Evolutionary conservation across 2,888 invertebrate genomes (phyloP), one percentile per base, ranked within the genome.

Genomic region (Listrodromus nycthemerus): DNA sequence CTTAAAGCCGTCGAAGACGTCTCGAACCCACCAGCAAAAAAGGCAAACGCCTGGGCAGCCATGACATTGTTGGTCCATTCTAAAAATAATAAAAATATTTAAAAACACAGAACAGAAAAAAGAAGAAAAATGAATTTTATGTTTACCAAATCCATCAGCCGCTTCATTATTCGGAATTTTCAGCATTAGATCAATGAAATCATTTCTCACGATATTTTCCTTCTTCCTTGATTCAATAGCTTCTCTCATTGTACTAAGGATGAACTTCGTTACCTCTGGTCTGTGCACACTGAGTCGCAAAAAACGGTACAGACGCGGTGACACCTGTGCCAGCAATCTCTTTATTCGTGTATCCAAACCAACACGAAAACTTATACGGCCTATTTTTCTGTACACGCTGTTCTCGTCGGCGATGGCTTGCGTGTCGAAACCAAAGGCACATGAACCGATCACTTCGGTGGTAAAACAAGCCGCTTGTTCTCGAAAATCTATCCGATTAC

Each of bases 21-120:
- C 86, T 94, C 94, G 84, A 93, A 94, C 7, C 94, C 94, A 41
- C 93, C 94, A n/a, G 91, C 63, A 79, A 94, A 93, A 87, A 94
- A 94, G 7, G 94, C 90, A 19, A 93, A 92, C 2, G 93, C 92
- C 55, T 94, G 93, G 0, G 94, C 93, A 1, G 92, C 89, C 21
- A 94, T 86, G 1, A 92, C 82, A 2, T 87, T 86, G 77, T 93
- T 92, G 1, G 91, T 91, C 73, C 93, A 87, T 63, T 90, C 92
- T 92, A 85, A 52, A 87, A 80, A 37, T 52, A n/a, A 2, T 7
- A 21, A 52, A 21, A 16, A 16, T 41, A 45, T 13, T 45, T 41
- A 5, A 80, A 33, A 37, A 27, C 8, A 8, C 13, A n/a, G 0
- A 33, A 33, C 21, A 24, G 10, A 41, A 41, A 65, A 52, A 58